Base-by-base conservation (phyloP, 2,888 invertebrate genomes). In the Limnephilus rhombicus region DNA sequence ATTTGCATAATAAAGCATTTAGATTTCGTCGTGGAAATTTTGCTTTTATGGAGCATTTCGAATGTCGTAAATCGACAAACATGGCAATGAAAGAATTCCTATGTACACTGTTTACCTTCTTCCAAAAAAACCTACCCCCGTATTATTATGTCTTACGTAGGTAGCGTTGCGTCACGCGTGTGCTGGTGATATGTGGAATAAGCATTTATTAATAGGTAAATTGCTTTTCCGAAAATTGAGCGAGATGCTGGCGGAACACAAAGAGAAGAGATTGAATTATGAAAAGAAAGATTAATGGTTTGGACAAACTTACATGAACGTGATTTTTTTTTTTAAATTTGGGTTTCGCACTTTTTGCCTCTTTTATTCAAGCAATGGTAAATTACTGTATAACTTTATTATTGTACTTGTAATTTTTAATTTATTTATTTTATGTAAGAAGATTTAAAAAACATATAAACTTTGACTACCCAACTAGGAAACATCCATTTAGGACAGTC, bases 1-100 rank as follows among this genome's bases (percentile, higher is more conserved):
- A 93, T 93, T 91, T 92, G 92, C 93, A 93, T 93, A 92, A 93
- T 93, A 93, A 93, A 93, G 92, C 92, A 89, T 92, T 92, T 92
- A 92, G 90, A 87, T 92, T 92, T 92, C 90, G 81, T 83, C 83
- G 92, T 88, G 83, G 90, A 90, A 92, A 81, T 92, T 92, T 90
- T 88, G 89, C 92, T 92, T 92, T 91, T 92, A 90, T 90, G 83
- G 92, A 91, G 92, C 41, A 92, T 92, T 92, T 92, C 91, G 87
- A 89, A 90, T 90, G 92, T 92, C 92, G 81, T 92, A 92, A 92
- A 92, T 92, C 92, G 91, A 87, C 82, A 87, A 91, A 90, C 89
- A 88, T 81, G 85, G 92, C 89, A 91, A 89, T 92, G 92, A 91
- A 92, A 91, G 91, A 91, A 88, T 91, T 90, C 68, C 37, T 89